Base-by-base conservation (phyloP, 2,797 vertebrate genomes). In the Paratrypauchen microcephalus region DNA sequence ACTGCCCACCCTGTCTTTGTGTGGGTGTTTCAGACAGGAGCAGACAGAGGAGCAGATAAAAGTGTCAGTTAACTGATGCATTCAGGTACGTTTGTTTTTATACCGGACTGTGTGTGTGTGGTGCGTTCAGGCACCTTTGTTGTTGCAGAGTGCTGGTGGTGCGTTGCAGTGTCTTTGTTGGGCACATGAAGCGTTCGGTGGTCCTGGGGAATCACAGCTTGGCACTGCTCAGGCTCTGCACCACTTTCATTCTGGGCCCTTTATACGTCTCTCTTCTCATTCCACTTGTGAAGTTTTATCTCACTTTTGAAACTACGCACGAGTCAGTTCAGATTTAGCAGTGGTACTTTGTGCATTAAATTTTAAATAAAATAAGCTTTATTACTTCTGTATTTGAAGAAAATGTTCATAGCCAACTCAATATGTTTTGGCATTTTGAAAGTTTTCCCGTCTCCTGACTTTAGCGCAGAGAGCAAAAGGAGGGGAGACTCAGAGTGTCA, bases 141-240 rank as follows among this genome's bases (percentile, higher is more conserved):
- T 36, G 32, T 36, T 2, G 32, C 8, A 5, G 47, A 48, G 47
- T 19, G 47, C 16, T 48, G 47, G 47, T 21, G 50, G 58, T 32
- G 58, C 30, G 24, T 15, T 21, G 71, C 54, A 74, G 68, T 50
- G 77, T 67, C 83, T 87, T 85, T 87, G 83, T 81, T 83, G 30
- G 6, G 64, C 41, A 39, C 82, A 85, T 80, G 81, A 82, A 83
- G 86, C 71, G 80, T 74, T 45, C 36, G 74, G 76, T 79, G 83
- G 85, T 59, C 76, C 78, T 69, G 80, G 73, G 78, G 72, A 83
- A 88, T 85, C 87, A 77, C 82, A 82, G 79, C 83, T 79, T 75
- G 86, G 77, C 75, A 41, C 73, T 5, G 70, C 66, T 77, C 73
- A 71, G 60, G 41, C 79, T 61, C 68, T 21, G 28, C 59, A 30